phyloP scores from a whole-genome alignment of 2,113 vertebrate species.

The Poeciliopsis occidentalis region DNA sequence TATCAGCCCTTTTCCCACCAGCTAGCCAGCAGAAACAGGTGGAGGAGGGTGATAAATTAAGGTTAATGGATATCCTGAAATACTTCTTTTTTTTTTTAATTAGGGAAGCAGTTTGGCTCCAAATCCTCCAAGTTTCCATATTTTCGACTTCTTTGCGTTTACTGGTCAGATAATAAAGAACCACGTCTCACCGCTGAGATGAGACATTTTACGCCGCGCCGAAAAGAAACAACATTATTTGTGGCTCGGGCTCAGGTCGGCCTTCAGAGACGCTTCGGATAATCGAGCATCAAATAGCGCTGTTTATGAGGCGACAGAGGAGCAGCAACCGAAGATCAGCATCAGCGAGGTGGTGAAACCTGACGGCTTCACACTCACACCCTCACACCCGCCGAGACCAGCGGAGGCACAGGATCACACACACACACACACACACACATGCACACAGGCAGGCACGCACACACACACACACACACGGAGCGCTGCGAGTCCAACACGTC shows the following conservation, averaged over 20 bases:
- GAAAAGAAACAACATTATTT: background rate
- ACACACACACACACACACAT: constrained; percentile 12
- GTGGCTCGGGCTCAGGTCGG: background rate
- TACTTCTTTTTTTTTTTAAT: background rate
- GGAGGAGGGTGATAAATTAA: background rate
- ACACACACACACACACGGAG: too few relatives aligned
- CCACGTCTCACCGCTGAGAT: too few relatives aligned
- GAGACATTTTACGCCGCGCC: background rate
- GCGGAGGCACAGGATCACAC: background rate
- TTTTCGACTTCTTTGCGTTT: background rate
- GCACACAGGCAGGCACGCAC: too few relatives aligned
- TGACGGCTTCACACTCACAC: constrained; percentile 65
- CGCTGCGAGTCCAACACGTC: too few relatives aligned
- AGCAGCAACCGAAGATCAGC: constrained; percentile 33
- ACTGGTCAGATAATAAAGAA: background rate
- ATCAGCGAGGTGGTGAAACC: constrained; percentile 67
- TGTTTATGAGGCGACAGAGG: constrained; percentile 51
- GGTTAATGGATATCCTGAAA: background rate
- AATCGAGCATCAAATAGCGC: background rate
- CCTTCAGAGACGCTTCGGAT: background rate
- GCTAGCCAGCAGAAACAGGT: background rate
- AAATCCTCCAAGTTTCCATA: background rate
- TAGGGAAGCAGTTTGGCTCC: background rate
- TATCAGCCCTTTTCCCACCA: too few relatives aligned
- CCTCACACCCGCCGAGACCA: constrained; percentile 15